Evolutionary conservation across 2,888 invertebrate genomes (phyloP), one percentile per base, ranked within the genome.

Genomic region (Ochropleura plecta): DNA sequence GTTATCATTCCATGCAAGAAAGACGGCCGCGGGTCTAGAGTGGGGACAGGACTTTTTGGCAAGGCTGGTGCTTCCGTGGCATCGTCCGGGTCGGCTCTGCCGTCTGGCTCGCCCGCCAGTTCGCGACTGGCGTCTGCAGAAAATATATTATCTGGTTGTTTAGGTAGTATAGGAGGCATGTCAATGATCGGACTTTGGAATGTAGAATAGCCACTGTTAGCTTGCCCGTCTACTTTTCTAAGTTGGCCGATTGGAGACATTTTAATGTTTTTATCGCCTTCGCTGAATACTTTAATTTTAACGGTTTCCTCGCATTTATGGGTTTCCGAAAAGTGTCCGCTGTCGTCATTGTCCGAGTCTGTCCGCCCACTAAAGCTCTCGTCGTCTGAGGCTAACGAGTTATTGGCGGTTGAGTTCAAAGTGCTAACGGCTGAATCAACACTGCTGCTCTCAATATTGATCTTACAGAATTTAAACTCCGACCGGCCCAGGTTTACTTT

Each of bases 71-170:
- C 97, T 91, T 97, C 98, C 44, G 96, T 96, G 2, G 97, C 94
- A 60, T 98, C 97, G 88, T 98, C 98, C 1, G 98, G 98, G 93
- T 98, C 98, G 18, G 98, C 98, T 86, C 98, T 97, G n/a, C 98
- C 98, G 89, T 98, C 98, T 0, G 98, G 98, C 89, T 98, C 98
- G 12, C 98, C 98, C 12, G 98, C 98, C 84, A 98, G 94, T 89
- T 98, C 98, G 48, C 98, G 96, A 91, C 98, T 98, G 68, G 97
- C 97, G 89, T 97, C 96, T n/a, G 95, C 95, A 16, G 96, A 96
- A 89, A 96, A 96, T 69, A 96, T 90, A 78, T 90, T 90, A 83
- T 96, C 96, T 60, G 92, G 85, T 79, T 93, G 92, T 89, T 96
- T 96, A 12, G 96, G 94, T 81, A 96, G 90, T 82, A 96, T 96